Evolutionary conservation across 2,113 vertebrate genomes (phyloP).

Genomic region (Amblyopsis rosae): DNA sequence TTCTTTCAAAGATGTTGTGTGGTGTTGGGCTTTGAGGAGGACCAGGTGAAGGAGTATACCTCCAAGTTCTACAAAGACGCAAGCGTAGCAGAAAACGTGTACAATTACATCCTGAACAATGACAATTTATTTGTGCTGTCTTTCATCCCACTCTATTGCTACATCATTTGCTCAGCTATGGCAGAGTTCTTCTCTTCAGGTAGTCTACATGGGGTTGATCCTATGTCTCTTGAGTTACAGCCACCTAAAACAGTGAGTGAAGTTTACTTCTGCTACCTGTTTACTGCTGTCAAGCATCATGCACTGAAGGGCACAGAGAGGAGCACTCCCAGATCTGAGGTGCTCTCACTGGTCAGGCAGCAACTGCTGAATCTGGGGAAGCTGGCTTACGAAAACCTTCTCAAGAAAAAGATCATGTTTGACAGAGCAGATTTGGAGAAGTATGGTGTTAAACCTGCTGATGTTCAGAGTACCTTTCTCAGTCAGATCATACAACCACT

Average conservation of each 20-base stretch:
- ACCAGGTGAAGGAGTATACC: conserved; percentile 68
- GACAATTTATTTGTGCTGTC: conserved; percentile 66
- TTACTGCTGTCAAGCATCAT: conserved; percentile 63
- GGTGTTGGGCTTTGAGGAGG: conserved; percentile 70
- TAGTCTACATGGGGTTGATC: not conserved
- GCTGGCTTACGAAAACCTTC: conserved; percentile 63
- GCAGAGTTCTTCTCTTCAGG: conserved; percentile 57
- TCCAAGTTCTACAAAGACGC: conserved; percentile 65
- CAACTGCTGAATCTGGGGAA: conserved; percentile 61
- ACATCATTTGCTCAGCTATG: conserved; percentile 72
- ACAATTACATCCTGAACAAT: conserved; percentile 60
- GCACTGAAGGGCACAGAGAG: conserved; percentile 40
- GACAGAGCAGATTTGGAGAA: conserved; percentile 44
- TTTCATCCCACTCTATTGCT: conserved; percentile 77
- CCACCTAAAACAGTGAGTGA: conserved; percentile 71
- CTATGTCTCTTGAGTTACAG: conserved; percentile 52
- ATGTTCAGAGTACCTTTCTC: conserved; percentile 65
- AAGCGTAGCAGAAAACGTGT: conserved; percentile 52
- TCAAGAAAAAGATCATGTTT: conserved; percentile 68
- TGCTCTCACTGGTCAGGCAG: conserved; percentile 50
- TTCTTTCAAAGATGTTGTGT: conserved; percentile 68
- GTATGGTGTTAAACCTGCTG: conserved; percentile 47
- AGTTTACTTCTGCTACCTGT: conserved; percentile 70
- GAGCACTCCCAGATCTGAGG: conserved; percentile 38
- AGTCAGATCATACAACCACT: conserved; percentile 61